These are phyloP conservation scores for Telenomus remus DNA, from an alignment of 1,140 invertebrate species.

Conservation along the genomic window DNA sequence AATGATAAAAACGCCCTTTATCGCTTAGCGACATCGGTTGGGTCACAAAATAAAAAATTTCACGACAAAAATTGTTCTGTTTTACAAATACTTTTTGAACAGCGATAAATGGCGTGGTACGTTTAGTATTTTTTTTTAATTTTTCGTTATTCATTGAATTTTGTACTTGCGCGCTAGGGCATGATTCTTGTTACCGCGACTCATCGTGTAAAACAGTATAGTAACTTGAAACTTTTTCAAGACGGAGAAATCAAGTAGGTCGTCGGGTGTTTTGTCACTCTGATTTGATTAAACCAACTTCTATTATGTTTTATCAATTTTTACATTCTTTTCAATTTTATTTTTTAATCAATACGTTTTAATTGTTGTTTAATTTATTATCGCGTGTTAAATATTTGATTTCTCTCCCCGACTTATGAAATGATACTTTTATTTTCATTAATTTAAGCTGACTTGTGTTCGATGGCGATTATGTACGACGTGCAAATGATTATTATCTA, in stretches of 20 bases:
- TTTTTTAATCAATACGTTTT: too few species aligned
- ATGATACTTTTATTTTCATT: constrained; percentile 5
- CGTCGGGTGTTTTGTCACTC: constrained; percentile 13
- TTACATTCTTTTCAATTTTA: too few species aligned
- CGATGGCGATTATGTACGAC: constrained; percentile 28
- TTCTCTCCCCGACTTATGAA: too few species aligned
- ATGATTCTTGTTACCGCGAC: constrained; percentile 21
- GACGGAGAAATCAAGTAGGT: constrained; percentile 19
- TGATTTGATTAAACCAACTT: constrained; percentile 4
- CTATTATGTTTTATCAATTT: not conserved
- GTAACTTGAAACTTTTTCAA: constrained; percentile 20
- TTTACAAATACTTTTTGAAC: constrained; percentile 34
- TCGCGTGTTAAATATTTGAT: too few species aligned
- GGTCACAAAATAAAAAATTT: constrained; percentile 33
- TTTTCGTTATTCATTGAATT: not conserved
- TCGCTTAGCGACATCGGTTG: constrained; percentile 62
- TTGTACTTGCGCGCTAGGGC: constrained; percentile 4
- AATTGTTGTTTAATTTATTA: too few species aligned
- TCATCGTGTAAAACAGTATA: not conserved
- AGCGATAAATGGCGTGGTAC: constrained; percentile 51
- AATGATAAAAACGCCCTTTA: constrained; percentile 66
- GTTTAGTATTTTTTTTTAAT: constrained; percentile 18
- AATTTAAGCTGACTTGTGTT: constrained; percentile 39
- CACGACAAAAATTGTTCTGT: too few species aligned
- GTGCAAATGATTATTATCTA: constrained; percentile 23